Evolutionary conservation across 1,140 invertebrate genomes (phyloP).

Genomic region (Drosophila pandora): DNA sequence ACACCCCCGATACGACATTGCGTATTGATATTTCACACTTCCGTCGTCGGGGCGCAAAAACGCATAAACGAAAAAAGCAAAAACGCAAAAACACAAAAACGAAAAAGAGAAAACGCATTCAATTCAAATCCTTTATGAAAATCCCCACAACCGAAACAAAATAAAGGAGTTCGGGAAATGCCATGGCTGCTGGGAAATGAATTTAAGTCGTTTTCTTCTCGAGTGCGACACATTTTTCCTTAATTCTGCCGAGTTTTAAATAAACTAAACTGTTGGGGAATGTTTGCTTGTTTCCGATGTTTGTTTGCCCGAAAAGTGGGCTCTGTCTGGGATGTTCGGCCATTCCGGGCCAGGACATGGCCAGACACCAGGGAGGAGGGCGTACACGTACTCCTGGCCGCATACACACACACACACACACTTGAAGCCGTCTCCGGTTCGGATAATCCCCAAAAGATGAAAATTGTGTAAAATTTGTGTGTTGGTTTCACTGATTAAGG

Average conservation of each 20-base stretch:
- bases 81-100: neutral
- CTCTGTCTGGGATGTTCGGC: neutral
- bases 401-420: slow-evolving; percentile 19
- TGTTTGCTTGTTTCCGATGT: neutral
- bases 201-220: neutral
- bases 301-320: neutral
- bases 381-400: neutral
- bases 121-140: slow-evolving; percentile 34
- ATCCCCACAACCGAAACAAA: slow-evolving; percentile 15
- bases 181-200: neutral
- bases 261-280: too few species aligned
- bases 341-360: neutral
- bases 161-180: neutral
- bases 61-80: slow-evolving; percentile 8
- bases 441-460: slow-evolving; percentile 74
- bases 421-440: slow-evolving; percentile 1
- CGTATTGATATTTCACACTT: slow-evolving; percentile 50
- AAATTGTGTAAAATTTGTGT: slow-evolving; percentile 79
- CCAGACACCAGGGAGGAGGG: slow-evolving; percentile 1
- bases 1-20: slow-evolving; percentile 9
- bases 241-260: too few species aligned
- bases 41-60: slow-evolving; percentile 18
- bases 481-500: slow-evolving; percentile 78
- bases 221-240: too few species aligned
- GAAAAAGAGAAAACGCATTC: slow-evolving; percentile 13